A percentile compares a stretch with the other conserved stretches of the same genome.
These are phyloP conservation scores for Argyrosomus regius DNA, from an alignment of 2,797 vertebrate species.

Conservation along the genomic window DNA sequence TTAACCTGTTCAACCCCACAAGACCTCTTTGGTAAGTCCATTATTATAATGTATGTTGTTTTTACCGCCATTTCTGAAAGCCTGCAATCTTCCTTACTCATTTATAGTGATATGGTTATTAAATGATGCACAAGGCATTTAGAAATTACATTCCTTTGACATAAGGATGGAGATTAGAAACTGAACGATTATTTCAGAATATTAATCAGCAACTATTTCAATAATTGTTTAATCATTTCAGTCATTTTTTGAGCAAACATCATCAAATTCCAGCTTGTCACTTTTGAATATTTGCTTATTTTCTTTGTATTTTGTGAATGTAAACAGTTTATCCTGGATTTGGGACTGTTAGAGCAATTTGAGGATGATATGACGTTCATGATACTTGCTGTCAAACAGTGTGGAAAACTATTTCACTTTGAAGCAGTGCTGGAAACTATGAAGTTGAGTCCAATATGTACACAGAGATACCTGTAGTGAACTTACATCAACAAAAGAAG, in stretches of 20 bases:
- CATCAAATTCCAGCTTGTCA: background rate
- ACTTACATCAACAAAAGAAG: background rate
- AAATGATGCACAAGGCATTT: background rate
- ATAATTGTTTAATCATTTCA: background rate
- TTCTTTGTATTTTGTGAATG: background rate
- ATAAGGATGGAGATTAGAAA: background rate
- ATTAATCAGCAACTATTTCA: background rate
- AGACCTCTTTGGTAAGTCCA: background rate
- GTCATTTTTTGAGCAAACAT: background rate
- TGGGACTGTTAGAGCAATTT: background rate
- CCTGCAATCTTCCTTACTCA: background rate
- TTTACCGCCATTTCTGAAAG: background rate
- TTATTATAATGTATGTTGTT: constrained; percentile 6
- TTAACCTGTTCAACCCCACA: constrained; percentile 48
- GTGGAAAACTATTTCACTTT: background rate
- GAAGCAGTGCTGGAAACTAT: background rate
- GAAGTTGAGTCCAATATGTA: background rate
- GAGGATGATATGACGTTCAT: background rate
- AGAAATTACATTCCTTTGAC: background rate
- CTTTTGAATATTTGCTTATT: background rate
- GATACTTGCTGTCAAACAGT: background rate
- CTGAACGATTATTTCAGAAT: background rate
- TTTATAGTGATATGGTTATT: background rate
- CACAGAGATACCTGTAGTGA: background rate
- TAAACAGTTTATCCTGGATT: background rate